Percentiles rank a stretch among this genome's conserved stretches.
Conservation (phyloP, 92 coral and sea anemone species). For the Epizoanthus scotinus region DNA sequence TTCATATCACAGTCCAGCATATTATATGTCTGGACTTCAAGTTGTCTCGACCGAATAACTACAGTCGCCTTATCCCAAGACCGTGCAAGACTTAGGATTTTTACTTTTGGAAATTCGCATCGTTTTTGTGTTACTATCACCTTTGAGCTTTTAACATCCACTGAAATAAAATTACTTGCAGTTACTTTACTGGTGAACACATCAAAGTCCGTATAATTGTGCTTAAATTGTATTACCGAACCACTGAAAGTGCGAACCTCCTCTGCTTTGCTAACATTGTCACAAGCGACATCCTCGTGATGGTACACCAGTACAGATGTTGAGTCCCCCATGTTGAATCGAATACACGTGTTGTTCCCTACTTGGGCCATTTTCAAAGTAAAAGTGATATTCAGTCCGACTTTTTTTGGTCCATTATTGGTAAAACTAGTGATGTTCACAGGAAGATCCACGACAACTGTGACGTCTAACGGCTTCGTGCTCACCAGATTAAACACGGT, state of each 20-base stretch:
- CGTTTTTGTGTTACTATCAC: constrained; percentile 1
- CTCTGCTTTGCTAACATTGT: neutral
- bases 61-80: neutral
- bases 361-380: neutral
- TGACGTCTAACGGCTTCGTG: neutral
- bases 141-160: neutral
- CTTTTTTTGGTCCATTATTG: neutral
- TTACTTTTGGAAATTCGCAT: neutral
- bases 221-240: neutral
- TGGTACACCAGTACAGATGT: neutral
- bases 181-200: neutral
- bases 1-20: neutral
- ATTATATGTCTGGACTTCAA: constrained; percentile 21
- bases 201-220: neutral
- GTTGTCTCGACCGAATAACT: neutral
- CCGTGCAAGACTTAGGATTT: neutral
- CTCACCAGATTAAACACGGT: neutral
- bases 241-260: neutral
- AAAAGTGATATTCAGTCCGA: neutral
- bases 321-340: neutral
- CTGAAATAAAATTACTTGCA: neutral
- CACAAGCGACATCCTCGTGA: neutral
- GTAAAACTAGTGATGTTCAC: neutral
- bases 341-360: neutral
- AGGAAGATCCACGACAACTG: neutral